Base-by-base conservation (phyloP, 2,888 invertebrate species). In the Stictocephala bisonia region DNA sequence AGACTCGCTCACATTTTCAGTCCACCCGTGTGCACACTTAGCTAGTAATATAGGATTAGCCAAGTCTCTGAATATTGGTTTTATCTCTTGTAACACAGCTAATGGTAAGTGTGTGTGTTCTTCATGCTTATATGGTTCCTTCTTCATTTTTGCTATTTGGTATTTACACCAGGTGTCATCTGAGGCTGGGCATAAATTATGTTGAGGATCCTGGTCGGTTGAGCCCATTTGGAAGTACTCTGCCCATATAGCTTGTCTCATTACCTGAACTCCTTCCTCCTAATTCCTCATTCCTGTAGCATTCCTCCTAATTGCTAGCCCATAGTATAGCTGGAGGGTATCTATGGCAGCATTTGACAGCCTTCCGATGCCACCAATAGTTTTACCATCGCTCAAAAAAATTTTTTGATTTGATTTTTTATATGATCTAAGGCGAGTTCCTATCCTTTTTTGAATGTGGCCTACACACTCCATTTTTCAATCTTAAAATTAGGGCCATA, bases 391-490 rank as follows among this genome's bases (percentile, higher is more conserved):
- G 1, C 26, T 2, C 11, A 56, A 27, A 6, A 56, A 15, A 13
- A 2, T 24, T 15, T 27, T 22, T 3, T 24, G 18, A 13, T 56
- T 27, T 56, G 22, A 26, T 27, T 56, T 11, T 29, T 56, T 66
- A 24, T 4, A 66, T 1, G 15, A 20, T 66, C 66, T 13, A 2
- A 66, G 44, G 35, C 66, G 66, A 41, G 18, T 41, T 3, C 66
- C 66, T 27, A 66, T 66, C 3, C 56, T 24, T n/a, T 56, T 56
- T 56, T 56, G 56, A 3, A 56, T n/a, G 13, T 56, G 56, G 24
- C 66, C 26, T 44, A 44, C 41, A 24, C 66, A 66, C 44, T 66
- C 66, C 44, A 66, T 40, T 66, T 66, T 41, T 66, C 66, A 44
- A 66, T 66, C 6, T 44, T 24, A 26, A 66, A 44, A 40, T 66